phyloP scores from a whole-genome alignment of 2,888 invertebrate species.

The Ichneumoninae sp. region DNA sequence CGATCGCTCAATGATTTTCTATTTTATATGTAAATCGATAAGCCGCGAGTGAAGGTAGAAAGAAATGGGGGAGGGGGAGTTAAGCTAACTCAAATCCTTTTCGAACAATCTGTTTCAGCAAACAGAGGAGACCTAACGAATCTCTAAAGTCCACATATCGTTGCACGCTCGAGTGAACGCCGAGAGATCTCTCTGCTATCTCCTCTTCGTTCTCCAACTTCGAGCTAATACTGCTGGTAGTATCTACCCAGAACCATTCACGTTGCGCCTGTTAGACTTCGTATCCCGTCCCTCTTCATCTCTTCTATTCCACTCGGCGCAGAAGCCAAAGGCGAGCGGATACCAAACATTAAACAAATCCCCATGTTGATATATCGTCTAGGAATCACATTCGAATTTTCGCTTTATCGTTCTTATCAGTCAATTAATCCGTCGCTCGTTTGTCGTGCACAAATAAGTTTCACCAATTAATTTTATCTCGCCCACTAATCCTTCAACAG shows the following conservation, averaged over 20 bases:
- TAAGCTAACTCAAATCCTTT: slow-evolving; percentile 55
- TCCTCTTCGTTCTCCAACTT: slow-evolving; percentile 66
- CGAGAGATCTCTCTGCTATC: slow-evolving; percentile 47
- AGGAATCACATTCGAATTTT: slow-evolving; percentile 18
- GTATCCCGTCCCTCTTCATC: slow-evolving; percentile 8
- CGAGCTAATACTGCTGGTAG: slow-evolving; percentile 69
- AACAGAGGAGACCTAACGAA: slow-evolving; percentile 67
- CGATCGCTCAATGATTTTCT: slow-evolving; percentile 1
- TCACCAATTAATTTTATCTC: not conserved
- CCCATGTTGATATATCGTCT: slow-evolving; percentile 7
- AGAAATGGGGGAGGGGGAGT: not conserved
- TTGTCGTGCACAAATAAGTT: not conserved
- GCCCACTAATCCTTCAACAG: not conserved
- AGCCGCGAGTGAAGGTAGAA: slow-evolving; percentile 24
- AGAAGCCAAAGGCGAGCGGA: slow-evolving; percentile 29
- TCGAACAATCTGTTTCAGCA: slow-evolving; percentile 71
- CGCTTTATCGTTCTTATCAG: slow-evolving; percentile 16
- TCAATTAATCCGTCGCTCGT: not conserved
- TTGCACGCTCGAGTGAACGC: slow-evolving; percentile 67
- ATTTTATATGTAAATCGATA: slow-evolving; percentile 35
- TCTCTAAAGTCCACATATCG: slow-evolving; percentile 73
- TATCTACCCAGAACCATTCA: slow-evolving; percentile 70
- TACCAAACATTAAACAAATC: slow-evolving; percentile 52
- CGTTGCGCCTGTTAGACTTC: slow-evolving; percentile 34
- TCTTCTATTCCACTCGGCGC: slow-evolving; percentile 41